These are phyloP conservation scores for Tinamus major DNA, from an alignment of 2,797 vertebrate genomes.

Conservation along the genomic window DNA sequence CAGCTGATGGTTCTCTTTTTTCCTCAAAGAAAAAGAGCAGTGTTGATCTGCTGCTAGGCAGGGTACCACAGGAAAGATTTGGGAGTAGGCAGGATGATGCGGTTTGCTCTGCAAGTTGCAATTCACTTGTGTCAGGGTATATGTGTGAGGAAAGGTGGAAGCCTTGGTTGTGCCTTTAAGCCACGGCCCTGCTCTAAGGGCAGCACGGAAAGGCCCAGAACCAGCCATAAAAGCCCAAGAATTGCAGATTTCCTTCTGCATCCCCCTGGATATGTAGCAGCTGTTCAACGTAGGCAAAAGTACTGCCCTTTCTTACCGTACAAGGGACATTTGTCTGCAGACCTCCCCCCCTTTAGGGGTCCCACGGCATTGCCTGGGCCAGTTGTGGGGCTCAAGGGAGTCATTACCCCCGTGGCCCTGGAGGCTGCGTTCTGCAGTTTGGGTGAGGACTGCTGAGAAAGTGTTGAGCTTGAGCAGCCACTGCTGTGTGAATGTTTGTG, in stretches of 20 bases:
- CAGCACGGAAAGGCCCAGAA: neutral
- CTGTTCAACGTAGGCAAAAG: neutral
- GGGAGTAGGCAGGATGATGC: neutral
- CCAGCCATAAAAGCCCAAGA: neutral
- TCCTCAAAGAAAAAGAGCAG: neutral
- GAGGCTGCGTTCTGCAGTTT: neutral
- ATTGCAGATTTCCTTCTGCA: neutral
- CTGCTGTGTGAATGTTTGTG: neutral
- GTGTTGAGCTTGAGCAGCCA: neutral
- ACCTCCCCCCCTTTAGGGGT: neutral
- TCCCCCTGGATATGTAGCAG: neutral
- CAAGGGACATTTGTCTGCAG: neutral
- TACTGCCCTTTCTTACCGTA: neutral
- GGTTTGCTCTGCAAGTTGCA: conserved; percentile 26
- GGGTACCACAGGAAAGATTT: rapidly evolving
- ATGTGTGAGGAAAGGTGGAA: conserved; percentile 1
- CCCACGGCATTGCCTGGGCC: neutral
- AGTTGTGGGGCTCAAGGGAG: conserved; percentile 10
- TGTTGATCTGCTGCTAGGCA: neutral
- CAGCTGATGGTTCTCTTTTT: neutral
- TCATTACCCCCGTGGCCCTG: neutral
- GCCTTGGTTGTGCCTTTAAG: conserved; percentile 1
- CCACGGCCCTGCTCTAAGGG: neutral
- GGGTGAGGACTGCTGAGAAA: conserved; percentile 29
- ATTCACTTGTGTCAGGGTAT: neutral